phyloP scores from a whole-genome alignment of 2,888 invertebrate genomes.

The Exephanes ischioxanthus region DNA sequence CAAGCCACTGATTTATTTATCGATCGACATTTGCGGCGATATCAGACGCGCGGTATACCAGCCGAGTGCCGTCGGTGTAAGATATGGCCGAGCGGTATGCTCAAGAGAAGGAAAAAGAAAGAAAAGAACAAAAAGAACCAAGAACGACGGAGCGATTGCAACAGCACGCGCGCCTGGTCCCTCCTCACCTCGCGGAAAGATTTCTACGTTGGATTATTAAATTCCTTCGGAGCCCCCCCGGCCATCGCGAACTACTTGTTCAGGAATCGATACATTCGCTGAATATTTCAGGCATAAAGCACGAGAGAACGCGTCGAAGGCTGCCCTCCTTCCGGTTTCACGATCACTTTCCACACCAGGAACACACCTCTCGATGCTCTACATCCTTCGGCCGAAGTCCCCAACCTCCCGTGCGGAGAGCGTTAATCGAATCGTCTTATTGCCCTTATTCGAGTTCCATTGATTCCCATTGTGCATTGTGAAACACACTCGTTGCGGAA shows the following conservation, averaged over 20 bases:
- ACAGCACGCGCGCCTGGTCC: slow-evolving; percentile 45
- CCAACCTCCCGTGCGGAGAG: slow-evolving; percentile 9
- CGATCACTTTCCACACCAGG: slow-evolving; percentile 21
- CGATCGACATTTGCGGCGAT: slow-evolving; percentile 72
- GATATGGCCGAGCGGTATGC: slow-evolving; percentile 55
- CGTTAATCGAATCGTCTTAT: slow-evolving; percentile 61
- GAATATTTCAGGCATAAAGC: slow-evolving; percentile 82
- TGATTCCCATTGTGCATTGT: slow-evolving; percentile 7
- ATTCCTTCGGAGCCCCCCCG: slow-evolving; percentile 82
- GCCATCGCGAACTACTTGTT: slow-evolving; percentile 82
- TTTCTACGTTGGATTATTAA: slow-evolving; percentile 84
- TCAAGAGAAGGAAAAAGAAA: slow-evolving; percentile 31
- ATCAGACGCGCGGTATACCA: slow-evolving; percentile 68
- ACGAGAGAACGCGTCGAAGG: slow-evolving; percentile 62
- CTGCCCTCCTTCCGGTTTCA: slow-evolving; percentile 54
- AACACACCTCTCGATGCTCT: background rate
- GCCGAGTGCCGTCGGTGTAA: slow-evolving; percentile 32
- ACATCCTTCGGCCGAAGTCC: slow-evolving; percentile 23
- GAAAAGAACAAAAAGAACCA: slow-evolving; percentile 31
- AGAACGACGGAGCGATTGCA: slow-evolving; percentile 65
- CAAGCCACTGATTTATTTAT: slow-evolving; percentile 80
- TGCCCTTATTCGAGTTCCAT: background rate
- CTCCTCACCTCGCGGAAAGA: slow-evolving; percentile 77
- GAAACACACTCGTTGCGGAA: slow-evolving; percentile 32
- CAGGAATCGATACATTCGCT: slow-evolving; percentile 84